Conservation (phyloP, 2,113 vertebrate species). For the Micronycteris hirsuta region DNA sequence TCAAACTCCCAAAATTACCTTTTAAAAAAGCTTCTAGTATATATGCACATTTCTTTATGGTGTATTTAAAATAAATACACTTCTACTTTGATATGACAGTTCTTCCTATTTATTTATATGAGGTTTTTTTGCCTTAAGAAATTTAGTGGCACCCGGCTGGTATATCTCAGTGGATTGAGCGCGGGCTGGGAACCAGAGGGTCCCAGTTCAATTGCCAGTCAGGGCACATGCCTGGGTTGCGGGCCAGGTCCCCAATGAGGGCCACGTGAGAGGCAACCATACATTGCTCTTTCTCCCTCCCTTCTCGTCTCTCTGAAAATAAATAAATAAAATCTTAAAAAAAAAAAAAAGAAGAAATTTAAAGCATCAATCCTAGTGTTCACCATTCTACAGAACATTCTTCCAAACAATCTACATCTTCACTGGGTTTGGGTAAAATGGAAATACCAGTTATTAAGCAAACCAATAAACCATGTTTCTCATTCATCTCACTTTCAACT, state of each 20-base stretch:
- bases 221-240: too few species aligned
- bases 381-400: neutral
- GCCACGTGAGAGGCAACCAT: too few species aligned
- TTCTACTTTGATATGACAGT: neutral
- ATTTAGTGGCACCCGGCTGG: too few species aligned
- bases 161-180: too few species aligned
- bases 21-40: neutral
- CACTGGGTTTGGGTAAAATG: neutral
- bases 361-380: neutral
- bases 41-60: neutral
- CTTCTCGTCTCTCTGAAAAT: too few species aligned
- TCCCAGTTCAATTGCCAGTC: too few species aligned
- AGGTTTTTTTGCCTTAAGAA: neutral
- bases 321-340: too few species aligned
- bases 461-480: neutral
- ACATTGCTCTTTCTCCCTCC: too few species aligned
- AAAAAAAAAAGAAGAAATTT: too few species aligned
- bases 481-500: neutral
- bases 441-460: neutral
- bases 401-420: neutral
- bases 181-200: too few species aligned
- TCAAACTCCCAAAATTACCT: neutral
- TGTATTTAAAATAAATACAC: neutral
- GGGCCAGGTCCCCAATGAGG: too few species aligned
- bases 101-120: neutral